Conservation (phyloP, 1,140 invertebrate species). For the Platorchestia sp. region DNA sequence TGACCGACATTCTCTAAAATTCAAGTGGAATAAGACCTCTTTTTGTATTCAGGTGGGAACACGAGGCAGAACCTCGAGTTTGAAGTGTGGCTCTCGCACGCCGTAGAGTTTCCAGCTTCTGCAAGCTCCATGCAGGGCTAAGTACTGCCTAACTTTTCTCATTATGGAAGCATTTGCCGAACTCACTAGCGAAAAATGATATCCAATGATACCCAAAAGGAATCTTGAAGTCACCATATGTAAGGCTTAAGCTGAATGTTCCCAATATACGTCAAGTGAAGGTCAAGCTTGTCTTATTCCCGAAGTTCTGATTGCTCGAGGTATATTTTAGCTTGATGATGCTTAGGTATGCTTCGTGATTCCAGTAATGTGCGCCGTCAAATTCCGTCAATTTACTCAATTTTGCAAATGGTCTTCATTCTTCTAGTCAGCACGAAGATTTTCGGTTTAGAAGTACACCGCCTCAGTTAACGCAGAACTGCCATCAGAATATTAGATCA, state of each 20-base stretch:
- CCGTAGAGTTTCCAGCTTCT: constrained; percentile 22
- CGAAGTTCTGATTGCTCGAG: neutral
- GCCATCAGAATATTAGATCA: neutral
- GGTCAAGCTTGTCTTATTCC: neutral
- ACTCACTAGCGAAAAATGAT: constrained; percentile 42
- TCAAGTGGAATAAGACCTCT: neutral
- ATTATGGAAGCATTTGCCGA: constrained; percentile 47
- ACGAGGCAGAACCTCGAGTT: neutral
- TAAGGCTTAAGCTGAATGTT: neutral
- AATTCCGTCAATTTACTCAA: neutral
- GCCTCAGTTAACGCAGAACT: neutral
- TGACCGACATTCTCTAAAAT: neutral
- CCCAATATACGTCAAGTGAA: neutral
- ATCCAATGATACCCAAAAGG: constrained; percentile 40
- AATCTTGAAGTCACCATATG: constrained; percentile 7
- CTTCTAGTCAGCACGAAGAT: neutral
- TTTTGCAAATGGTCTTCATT: neutral
- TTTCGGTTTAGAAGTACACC: neutral
- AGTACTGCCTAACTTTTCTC: constrained; percentile 43
- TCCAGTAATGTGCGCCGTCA: neutral
- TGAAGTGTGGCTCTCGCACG: neutral
- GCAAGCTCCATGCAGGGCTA: constrained; percentile 13
- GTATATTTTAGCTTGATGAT: neutral
- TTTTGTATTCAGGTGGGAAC: neutral
- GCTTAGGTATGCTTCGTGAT: neutral